Base-by-base conservation (phyloP, 2,797 vertebrate species). In the Morus bassanus region DNA sequence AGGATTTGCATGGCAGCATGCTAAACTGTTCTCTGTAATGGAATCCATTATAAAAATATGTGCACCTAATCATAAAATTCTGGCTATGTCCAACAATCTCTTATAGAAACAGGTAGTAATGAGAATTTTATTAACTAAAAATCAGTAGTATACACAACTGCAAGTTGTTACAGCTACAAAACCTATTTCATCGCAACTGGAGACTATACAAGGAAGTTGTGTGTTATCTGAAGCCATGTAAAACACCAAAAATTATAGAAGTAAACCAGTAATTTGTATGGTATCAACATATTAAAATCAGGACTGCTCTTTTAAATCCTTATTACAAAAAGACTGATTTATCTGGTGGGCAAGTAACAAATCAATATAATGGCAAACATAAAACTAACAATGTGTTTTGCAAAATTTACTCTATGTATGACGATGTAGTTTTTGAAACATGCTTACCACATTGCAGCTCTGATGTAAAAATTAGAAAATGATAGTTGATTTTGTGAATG, bases 101-200 rank as follows among this genome's bases (percentile, higher is more conserved):
- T 93, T 92, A 82, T 35, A 94, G 60, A 30, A 91, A 96, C 96
- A 83, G 27, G 61, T 31, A 95, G 51, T 79, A 91, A 94, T 69
- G 90, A 96, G 65, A 77, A 94, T 96, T 97, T 97, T 93, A 97
- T 97, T 97, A 96, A 95, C 35, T 85, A 87, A 96, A 96, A 98
- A 97, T 97, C 96, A 96, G 92, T 94, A 95, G 59, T 16, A 56
- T 61, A 87, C 22, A 88, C 79, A 84, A 84, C 53, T 75, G 56
- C 84, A 95, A 96, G 93, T 96, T 97, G 77, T 82, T 87, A 87
- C 77, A 70, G 6, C 87, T 81, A 72, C 88, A 94, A 95, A 97
- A 95, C 61, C 84, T 85, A 96, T 31, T 95, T 72, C 59, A 43
- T 61, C 95, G 43, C 39, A 96, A 93, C 87, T 61, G 77, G 35